Evolutionary conservation across 2,797 vertebrate genomes (phyloP), one percentile per base, ranked within the genome.

Genomic region (Danio aesculapii): DNA sequence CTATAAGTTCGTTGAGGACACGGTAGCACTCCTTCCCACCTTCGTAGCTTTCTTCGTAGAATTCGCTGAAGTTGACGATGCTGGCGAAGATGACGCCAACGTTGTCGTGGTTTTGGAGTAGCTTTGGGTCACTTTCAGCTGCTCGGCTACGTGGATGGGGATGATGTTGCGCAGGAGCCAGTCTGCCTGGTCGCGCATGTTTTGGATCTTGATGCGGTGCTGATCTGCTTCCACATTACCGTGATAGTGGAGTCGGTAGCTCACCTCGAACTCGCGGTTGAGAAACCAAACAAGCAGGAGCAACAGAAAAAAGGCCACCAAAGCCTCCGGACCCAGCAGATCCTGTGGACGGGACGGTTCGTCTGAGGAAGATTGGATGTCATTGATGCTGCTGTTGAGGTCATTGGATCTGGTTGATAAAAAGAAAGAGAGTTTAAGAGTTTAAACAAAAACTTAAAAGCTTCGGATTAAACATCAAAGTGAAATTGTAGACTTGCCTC

Each of bases 41-140:
- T 79, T 99, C 97, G 0, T 98, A 99, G 89, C 97, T 98, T 91
- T 99, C 98, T 83, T 99, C 97, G 0, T 99, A 99, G 92, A 99
- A 99, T 89, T 99, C 98, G 0, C 97, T 96, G 91, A 99, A 99
- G 94, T 99, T 99, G n/a, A 98, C 98, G 0, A 99, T 98, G 79
- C 97, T 99, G 81, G 96, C 97, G 0, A 99, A 99, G 90, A 99
- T 98, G 69, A 99, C 98, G 0, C 97, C 98, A 0, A 96, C 97
- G 0, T 94, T 96, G 87, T 99, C 96, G 0, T 99, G 98, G 92
- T 99, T 99, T 98, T 98, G 85, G 98, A 99, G 86, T 99, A 99
- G 90, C 96, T 98, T 93, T 98, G 97, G 11, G 97, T 98, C 14
- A 98, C 98, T 92, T 99, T 99, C 78, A 99, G 90, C 90, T 99